Percentiles rank a stretch among this genome's conserved stretches.
phyloP scores from a whole-genome alignment of 2,797 vertebrate species.

The Coregonus suidteri region DNA sequence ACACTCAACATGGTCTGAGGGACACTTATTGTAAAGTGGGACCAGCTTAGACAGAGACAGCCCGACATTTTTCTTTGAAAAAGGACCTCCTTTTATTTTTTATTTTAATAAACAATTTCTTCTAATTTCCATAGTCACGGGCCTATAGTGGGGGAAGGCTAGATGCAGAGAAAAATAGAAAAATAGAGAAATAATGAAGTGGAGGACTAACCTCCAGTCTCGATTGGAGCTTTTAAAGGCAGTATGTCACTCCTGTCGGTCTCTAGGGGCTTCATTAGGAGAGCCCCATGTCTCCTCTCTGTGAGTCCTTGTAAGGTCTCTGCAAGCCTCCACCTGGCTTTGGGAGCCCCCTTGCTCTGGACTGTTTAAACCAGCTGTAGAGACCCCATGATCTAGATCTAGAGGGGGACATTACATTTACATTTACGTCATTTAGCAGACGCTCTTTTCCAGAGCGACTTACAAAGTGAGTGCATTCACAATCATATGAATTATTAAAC shows the following conservation, averaged over 20 bases:
- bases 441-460: too few relatives aligned
- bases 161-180: background rate
- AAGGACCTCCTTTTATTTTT: background rate
- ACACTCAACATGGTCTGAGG: too few relatives aligned
- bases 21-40: too few relatives aligned
- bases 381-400: background rate
- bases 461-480: too few relatives aligned
- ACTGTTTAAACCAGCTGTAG: background rate
- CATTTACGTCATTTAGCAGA: too few relatives aligned
- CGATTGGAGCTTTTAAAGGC: background rate
- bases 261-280: background rate
- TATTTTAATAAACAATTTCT: background rate
- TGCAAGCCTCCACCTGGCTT: background rate
- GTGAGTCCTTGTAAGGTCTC: background rate
- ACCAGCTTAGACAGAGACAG: too few relatives aligned
- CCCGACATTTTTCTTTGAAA: background rate
- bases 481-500: too few relatives aligned
- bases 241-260: background rate
- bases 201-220: background rate
- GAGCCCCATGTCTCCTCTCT: background rate
- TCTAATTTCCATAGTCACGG: background rate
- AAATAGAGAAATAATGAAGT: too few relatives aligned
- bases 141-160: background rate
- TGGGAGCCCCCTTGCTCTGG: background rate
- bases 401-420: background rate